phyloP scores from a whole-genome alignment of 2,888 invertebrate genomes.

The Steinernema scapterisci region DNA sequence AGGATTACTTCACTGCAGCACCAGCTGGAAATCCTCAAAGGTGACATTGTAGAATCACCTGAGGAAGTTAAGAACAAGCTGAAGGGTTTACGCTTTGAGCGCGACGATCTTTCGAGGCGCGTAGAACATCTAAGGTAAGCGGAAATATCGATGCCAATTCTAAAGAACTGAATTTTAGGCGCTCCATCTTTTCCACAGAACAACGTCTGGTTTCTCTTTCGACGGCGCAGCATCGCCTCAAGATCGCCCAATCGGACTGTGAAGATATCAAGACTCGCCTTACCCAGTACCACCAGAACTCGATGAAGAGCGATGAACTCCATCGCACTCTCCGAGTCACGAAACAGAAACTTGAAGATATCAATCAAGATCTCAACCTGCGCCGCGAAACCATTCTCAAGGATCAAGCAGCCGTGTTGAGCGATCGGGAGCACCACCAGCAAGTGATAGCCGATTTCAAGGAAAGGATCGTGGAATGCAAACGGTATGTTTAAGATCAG shows the following conservation, averaged over 20 bases:
- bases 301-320: slow-evolving; percentile 1
- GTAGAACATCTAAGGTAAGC: neutral
- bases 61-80: neutral
- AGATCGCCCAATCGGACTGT: neutral
- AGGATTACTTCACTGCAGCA: neutral
- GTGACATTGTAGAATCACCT: neutral
- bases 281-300: neutral
- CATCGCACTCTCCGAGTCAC: neutral
- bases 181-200: neutral
- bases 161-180: too few relatives aligned
- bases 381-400: neutral
- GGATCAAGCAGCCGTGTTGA: neutral
- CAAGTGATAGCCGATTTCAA: neutral
- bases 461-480: neutral
- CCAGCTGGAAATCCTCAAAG: neutral
- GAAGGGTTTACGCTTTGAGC: neutral
- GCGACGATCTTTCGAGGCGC: neutral
- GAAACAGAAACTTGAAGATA: neutral
- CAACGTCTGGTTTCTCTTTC: neutral
- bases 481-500: neutral
- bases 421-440: neutral
- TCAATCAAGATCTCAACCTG: neutral
- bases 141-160: too few relatives aligned
- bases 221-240: neutral
- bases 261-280: neutral